Evolutionary conservation across 2,888 invertebrate genomes (phyloP).

Genomic region (Caenorhabditis virilis): DNA sequence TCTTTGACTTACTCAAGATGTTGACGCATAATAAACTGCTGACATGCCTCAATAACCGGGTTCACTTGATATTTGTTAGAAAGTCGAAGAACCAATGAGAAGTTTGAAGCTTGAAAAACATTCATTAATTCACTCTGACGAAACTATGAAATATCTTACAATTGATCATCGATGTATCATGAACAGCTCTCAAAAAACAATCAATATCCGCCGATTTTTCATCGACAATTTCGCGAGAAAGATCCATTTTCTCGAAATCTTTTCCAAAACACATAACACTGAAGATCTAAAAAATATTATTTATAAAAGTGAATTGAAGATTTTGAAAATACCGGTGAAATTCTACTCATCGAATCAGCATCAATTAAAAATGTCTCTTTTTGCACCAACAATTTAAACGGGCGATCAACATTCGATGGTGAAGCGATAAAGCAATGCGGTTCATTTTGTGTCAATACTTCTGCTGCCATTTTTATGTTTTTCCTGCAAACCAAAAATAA

Average conservation of each 20-base stretch:
- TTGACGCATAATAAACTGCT: slow-evolving; percentile 47
- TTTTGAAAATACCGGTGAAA: slow-evolving; percentile 41
- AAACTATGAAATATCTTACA: slow-evolving; percentile 22
- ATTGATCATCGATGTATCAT: slow-evolving; percentile 53
- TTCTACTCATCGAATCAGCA: slow-evolving; percentile 50
- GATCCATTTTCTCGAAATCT: slow-evolving; percentile 61
- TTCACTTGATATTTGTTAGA: slow-evolving; percentile 62
- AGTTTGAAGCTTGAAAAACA: slow-evolving; percentile 54
- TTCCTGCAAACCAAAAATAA: too few relatives aligned
- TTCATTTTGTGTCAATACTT: slow-evolving; percentile 36
- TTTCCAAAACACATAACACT: slow-evolving; percentile 63
- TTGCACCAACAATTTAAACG: slow-evolving; percentile 48
- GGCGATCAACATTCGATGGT: slow-evolving; percentile 50
- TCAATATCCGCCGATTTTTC: slow-evolving; percentile 60
- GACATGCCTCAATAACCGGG: slow-evolving; percentile 56
- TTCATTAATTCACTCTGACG: not conserved
- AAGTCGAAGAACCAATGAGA: slow-evolving; percentile 57
- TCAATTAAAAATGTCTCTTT: slow-evolving; percentile 49
- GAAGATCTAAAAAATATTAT: slow-evolving; percentile 50
- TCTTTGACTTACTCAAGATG: slow-evolving; percentile 57
- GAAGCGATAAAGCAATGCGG: slow-evolving; percentile 40
- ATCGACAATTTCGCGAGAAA: slow-evolving; percentile 62
- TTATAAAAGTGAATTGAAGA: too few relatives aligned
- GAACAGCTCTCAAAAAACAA: slow-evolving; percentile 54
- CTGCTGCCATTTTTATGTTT: slow-evolving; percentile 46